phyloP scores from a whole-genome alignment of 37 sponge, comb jelly and placozoan genomes.

The Haliclona indistincta region DNA sequence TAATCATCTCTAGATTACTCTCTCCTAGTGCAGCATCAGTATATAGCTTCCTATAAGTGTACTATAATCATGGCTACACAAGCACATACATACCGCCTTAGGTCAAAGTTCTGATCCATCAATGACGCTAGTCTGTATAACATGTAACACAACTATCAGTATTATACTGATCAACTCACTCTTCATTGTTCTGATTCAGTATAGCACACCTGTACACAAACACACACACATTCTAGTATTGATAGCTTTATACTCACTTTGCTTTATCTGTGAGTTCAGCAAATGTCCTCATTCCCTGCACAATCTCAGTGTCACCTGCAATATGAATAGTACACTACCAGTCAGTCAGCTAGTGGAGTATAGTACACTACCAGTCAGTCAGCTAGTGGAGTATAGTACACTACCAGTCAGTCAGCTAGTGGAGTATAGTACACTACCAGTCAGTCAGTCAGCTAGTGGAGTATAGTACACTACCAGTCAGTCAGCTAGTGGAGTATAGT shows the following conservation, averaged over 20 bases:
- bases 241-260: constrained; percentile 20
- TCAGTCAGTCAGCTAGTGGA: too few relatives aligned
- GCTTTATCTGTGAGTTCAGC: constrained; percentile 68
- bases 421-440: too few relatives aligned
- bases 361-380: too few relatives aligned
- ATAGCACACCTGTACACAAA: constrained; percentile 57
- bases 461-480: too few relatives aligned
- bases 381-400: too few relatives aligned
- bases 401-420: too few relatives aligned
- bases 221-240: not conserved
- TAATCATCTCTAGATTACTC: constrained; percentile 72
- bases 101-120: constrained; percentile 84
- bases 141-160: not conserved
- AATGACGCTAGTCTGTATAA: constrained; percentile 46
- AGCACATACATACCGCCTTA: constrained; percentile 21
- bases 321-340: not conserved
- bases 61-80: not conserved
- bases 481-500: too few relatives aligned
- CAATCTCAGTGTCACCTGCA: constrained; percentile 71
- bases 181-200: constrained; percentile 39
- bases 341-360: too few relatives aligned
- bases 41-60: constrained; percentile 60
- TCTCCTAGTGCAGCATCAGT: constrained; percentile 70
- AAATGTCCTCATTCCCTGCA: constrained; percentile 76
- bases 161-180: constrained; percentile 8